A percentile compares a stretch with the other conserved stretches of the same genome.
Evolutionary conservation across 2,888 invertebrate species (phyloP).

Genomic region (Linhomoeus sp.): DNA sequence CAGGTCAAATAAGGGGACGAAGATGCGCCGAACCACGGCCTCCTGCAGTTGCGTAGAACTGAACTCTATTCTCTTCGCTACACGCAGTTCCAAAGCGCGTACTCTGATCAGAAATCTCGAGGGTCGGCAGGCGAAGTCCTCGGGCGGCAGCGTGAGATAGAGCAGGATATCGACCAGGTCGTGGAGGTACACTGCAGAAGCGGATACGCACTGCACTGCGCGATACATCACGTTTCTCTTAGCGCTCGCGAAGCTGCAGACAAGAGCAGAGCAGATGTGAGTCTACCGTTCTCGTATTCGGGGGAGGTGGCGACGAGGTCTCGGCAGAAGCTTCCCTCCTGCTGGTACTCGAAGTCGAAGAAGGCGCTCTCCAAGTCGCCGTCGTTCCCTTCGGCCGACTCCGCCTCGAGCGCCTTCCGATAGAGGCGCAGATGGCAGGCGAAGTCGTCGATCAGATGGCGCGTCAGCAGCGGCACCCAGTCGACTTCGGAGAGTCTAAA

Average conservation of each 20-base stretch:
- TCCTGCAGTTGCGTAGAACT: constrained; percentile 40
- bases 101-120: constrained; percentile 45
- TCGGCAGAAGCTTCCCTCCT: constrained; percentile 59
- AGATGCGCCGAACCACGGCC: constrained; percentile 49
- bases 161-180: constrained; percentile 60
- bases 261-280: not conserved
- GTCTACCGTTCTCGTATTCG: constrained; percentile 35
- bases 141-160: constrained; percentile 58
- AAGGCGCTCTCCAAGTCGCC: constrained; percentile 50
- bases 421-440: constrained; percentile 69
- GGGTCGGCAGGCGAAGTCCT: constrained; percentile 61
- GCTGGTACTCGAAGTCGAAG: constrained; percentile 66
- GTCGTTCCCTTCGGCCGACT: not conserved
- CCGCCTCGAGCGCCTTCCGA: constrained; percentile 45
- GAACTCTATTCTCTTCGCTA: no score
- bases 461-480: constrained; percentile 70
- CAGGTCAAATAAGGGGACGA: constrained; percentile 48
- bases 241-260: not conserved
- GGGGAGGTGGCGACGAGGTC: constrained; percentile 55
- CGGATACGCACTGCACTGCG: no score
- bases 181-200: constrained; percentile 52
- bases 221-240: no score
- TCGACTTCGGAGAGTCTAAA: constrained; percentile 42
- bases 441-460: constrained; percentile 65
- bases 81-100: no score